Percentiles rank a stretch among this genome's conserved stretches.
Evolutionary conservation across 2,797 vertebrate genomes (phyloP).

Genomic region (Adelosebastes latens): DNA sequence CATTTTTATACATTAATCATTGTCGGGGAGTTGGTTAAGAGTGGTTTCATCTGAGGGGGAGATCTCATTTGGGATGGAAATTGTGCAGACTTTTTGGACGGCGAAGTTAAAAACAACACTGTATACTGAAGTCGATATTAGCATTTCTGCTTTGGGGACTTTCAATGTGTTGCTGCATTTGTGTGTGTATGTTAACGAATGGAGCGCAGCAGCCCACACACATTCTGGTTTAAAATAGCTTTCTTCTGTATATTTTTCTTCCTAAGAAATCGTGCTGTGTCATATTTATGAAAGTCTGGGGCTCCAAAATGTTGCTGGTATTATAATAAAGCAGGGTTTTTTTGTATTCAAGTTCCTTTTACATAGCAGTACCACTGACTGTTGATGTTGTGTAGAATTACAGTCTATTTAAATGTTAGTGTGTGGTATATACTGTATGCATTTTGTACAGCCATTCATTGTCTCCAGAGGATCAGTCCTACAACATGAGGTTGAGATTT

Average conservation of each 20-base stretch:
- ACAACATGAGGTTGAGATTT: background rate
- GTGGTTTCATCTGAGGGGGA: constrained; percentile 40
- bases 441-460: background rate
- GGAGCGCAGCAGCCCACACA: background rate
- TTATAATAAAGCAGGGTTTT: background rate
- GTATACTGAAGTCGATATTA: constrained; percentile 5
- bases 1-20: constrained; percentile 72
- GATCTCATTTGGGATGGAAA: constrained; percentile 48
- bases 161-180: background rate
- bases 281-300: background rate
- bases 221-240: background rate
- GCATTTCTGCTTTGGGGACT: constrained; percentile 10
- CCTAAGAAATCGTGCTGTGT: background rate
- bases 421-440: background rate
- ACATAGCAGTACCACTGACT: background rate
- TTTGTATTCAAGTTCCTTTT: background rate
- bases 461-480: background rate
- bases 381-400: background rate
- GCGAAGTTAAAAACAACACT: background rate
- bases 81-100: constrained; percentile 32
- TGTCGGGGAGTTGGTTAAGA: constrained; percentile 28
- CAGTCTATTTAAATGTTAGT: background rate
- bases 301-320: background rate
- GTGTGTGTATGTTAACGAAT: background rate
- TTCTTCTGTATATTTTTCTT: background rate